Percentiles rank a stretch among this genome's conserved stretches.
Evolutionary conservation across 2,888 invertebrate species (phyloP).

Genomic region (Nymphalis polychloros): DNA sequence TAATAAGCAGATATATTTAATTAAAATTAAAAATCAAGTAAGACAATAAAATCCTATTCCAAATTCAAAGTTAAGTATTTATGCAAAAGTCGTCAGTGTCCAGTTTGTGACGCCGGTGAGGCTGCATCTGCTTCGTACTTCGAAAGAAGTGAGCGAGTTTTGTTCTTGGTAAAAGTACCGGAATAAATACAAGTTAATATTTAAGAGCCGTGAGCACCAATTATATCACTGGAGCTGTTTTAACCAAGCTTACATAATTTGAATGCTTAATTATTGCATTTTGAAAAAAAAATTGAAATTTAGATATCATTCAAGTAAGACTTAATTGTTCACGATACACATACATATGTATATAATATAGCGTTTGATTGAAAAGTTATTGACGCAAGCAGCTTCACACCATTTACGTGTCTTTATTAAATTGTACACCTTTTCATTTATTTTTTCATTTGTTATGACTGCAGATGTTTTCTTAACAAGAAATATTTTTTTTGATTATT

Average conservation of each 20-base stretch:
- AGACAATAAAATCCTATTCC: neutral
- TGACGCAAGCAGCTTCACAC: too few relatives aligned
- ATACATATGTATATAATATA: too few relatives aligned
- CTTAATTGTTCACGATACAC: too few relatives aligned
- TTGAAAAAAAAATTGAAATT: too few relatives aligned
- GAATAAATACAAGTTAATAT: conserved; percentile 68
- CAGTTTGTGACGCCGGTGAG: neutral
- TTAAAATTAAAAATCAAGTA: neutral
- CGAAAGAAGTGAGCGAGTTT: conserved; percentile 41
- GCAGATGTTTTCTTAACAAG: too few relatives aligned
- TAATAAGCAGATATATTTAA: neutral
- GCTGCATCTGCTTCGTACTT: neutral
- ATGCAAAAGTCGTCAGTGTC: neutral
- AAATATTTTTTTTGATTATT: too few relatives aligned
- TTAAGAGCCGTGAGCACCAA: conserved; percentile 45
- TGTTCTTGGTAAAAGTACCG: conserved; percentile 70
- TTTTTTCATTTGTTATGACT: too few relatives aligned
- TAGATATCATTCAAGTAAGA: too few relatives aligned
- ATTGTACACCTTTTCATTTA: too few relatives aligned
- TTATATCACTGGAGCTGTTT: neutral
- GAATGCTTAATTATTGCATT: neutral
- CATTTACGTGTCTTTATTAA: too few relatives aligned
- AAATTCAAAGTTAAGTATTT: neutral
- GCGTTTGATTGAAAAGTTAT: too few relatives aligned
- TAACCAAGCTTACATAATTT: neutral